Conservation (phyloP, 2,888 invertebrate genomes). For the Noctua comes region DNA sequence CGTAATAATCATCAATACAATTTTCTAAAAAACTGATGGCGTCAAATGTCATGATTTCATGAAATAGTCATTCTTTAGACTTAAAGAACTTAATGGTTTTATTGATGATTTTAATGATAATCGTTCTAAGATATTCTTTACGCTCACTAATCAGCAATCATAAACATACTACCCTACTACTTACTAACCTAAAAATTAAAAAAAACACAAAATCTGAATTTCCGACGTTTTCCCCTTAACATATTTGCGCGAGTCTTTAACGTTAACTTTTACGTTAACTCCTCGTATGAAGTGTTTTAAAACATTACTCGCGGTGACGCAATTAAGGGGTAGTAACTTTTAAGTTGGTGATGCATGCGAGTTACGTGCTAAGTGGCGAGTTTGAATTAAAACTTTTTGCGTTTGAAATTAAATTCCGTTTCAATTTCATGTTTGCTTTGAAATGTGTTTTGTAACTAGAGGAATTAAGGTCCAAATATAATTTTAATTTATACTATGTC, state of each 20-base stretch:
- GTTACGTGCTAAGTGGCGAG: slow-evolving; percentile 72
- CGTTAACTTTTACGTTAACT: slow-evolving; percentile 78
- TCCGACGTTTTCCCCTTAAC: slow-evolving; percentile 42
- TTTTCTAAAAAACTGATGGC: not conserved
- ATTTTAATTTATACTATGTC: slow-evolving; percentile 2
- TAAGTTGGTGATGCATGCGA: slow-evolving; percentile 76
- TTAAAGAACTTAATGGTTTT: too few species aligned
- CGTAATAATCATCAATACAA: not conserved
- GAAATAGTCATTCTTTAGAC: not conserved
- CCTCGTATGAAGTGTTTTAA: slow-evolving; percentile 84
- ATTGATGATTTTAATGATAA: too few species aligned
- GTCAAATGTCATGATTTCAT: not conserved
- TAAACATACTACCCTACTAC: too few species aligned
- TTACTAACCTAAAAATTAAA: not conserved
- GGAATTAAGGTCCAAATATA: slow-evolving; percentile 21
- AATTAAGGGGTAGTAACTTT: slow-evolving; percentile 79
- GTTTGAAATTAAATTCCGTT: slow-evolving; percentile 64
- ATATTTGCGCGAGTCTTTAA: slow-evolving; percentile 76
- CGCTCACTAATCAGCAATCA: not conserved
- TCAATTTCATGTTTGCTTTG: slow-evolving; percentile 51
- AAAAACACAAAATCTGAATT: not conserved
- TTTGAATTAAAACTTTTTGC: slow-evolving; percentile 68
- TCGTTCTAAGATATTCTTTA: too few species aligned
- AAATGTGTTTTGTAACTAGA: slow-evolving; percentile 37
- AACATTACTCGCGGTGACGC: slow-evolving; percentile 82